Evolutionary conservation across 2,113 vertebrate species (phyloP).

Genomic region (pig (Sus scrofa)): T2T-Sscrofa CM000814.6:63331001-63331500

Average conservation of each 20-base stretch:
- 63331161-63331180: too few relatives aligned
- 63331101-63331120: too few relatives aligned
- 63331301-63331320: background rate
- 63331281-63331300: background rate
- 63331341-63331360: background rate
- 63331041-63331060: too few relatives aligned
- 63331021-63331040: too few relatives aligned
- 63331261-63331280: background rate
- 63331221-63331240: background rate
- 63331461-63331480: background rate
- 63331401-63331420: background rate
- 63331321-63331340: background rate
- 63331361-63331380: background rate
- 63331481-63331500: background rate
- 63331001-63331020: too few relatives aligned
- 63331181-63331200: too few relatives aligned
- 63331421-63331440: accelerated
- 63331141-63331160: too few relatives aligned
- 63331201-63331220: background rate
- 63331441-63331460: background rate
- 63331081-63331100: too few relatives aligned
- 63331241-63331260: background rate
- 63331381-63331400: background rate
- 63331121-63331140: too few relatives aligned
- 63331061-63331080: too few relatives aligned